Percentiles rank a stretch among this genome's conserved stretches.
Conservation (phyloP, 2,797 vertebrate genomes). For the Sylvia borin region DNA sequence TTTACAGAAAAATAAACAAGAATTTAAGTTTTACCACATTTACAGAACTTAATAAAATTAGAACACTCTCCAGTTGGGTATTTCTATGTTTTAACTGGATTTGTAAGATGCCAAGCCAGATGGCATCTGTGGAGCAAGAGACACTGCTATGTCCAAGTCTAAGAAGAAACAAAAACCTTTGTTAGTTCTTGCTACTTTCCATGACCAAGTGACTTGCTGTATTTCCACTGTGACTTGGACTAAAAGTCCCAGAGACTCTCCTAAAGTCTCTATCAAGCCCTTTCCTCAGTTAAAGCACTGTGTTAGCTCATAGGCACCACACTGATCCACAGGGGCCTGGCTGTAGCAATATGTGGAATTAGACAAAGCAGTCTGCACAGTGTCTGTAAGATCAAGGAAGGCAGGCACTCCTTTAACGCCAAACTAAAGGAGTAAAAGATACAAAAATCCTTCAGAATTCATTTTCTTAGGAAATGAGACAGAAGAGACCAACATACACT, state of each 20-base stretch:
- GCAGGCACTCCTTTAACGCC: not conserved
- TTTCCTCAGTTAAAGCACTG: not conserved
- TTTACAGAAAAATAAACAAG: not conserved
- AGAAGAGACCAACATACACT: not conserved
- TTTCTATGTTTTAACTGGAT: not conserved
- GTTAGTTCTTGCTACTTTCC: not conserved
- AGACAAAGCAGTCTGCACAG: not conserved
- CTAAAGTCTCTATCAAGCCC: not conserved
- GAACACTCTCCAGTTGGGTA: not conserved
- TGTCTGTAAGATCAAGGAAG: not conserved
- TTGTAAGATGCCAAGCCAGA: not conserved
- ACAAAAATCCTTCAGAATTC: not conserved
- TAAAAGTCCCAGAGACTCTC: not conserved
- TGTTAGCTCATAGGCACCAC: rapidly evolving
- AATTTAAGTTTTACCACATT: not conserved
- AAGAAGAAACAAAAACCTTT: not conserved
- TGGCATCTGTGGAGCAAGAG: not conserved
- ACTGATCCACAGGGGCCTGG: not conserved
- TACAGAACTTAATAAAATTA: not conserved
- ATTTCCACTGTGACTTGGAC: not conserved
- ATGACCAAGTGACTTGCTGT: not conserved
- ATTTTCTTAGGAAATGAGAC: not conserved
- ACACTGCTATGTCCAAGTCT: not conserved
- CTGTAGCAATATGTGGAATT: rapidly evolving
- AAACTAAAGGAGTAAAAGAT: not conserved